Evolutionary conservation across 1,140 invertebrate genomes (phyloP), one percentile per base, ranked within the genome.

Genomic region (Ylistrum balloti): DNA sequence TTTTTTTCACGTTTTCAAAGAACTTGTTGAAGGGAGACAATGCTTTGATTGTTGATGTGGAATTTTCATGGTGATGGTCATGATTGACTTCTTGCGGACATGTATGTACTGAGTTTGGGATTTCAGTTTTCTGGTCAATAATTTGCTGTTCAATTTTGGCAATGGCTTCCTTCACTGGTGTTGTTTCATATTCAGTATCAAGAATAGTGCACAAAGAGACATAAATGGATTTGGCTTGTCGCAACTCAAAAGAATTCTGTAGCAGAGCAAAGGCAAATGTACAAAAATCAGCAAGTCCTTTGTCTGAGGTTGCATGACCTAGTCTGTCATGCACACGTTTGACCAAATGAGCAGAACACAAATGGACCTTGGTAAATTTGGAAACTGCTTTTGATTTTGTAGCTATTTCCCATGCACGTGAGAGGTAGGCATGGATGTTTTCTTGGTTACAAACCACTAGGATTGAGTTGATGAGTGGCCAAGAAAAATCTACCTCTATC

Each of bases 291-390:
- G 32, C 32, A 33, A 88, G 88, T 3, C 74, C 33, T 32, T 56
- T 88, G 33, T 88, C 88, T 20, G 56, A 74, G 10, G 88, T 88
- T n/a, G 74, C 7, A 17, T 17, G 41, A 17, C 33, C 17, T 13
- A 88, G 10, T 33, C 38, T 74, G 33, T 88, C 48, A 7, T 33
- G n/a, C 15, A 88, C 10, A 5, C 48, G n/a, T 34, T 88, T 88
- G 33, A 34, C 74, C n/a, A 88, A n/a, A 32, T 88, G 88, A 34
- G 33, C 38, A 7, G 33, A 87, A 35, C 86, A 87, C 38, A 87
- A 20, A n/a, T 87, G 86, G 22, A 87, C 1, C n/a, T 35, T 87
- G 10, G 33, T n/a, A 38, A 35, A 38, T 87, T 35, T 38, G 0
- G 34, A 10, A 32, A 33, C 32, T 22, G n/a, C 32, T 20, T 88